Evolutionary conservation across 2,113 vertebrate genomes (phyloP).

Genomic region (Struthidea cinerea): DNA sequence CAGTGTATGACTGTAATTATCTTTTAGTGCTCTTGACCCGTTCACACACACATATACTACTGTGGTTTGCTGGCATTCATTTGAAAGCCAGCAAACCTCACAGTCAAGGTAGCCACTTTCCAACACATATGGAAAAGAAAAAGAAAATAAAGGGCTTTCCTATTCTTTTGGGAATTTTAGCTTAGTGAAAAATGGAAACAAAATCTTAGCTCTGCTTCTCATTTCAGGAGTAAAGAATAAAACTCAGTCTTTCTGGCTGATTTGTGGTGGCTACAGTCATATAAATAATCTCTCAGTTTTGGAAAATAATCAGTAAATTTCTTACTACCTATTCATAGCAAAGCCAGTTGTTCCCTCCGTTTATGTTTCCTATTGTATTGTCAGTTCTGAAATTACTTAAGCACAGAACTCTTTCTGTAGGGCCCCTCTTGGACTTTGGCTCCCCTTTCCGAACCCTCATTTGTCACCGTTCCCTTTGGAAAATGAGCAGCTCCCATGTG

Average conservation of each 20-base stretch:
- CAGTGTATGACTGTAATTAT: not conserved
- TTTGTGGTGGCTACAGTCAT: not conserved
- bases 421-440: not conserved
- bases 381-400: not conserved
- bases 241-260: not conserved
- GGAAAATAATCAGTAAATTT: not conserved
- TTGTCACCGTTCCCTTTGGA: accelerated
- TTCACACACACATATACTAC: not conserved
- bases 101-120: not conserved
- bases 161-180: not conserved
- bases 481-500: not conserved
- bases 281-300: not conserved
- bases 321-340: not conserved
- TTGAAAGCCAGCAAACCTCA: not conserved
- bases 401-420: not conserved
- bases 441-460: not conserved
- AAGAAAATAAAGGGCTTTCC: not conserved
- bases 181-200: not conserved
- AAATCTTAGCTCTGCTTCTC: not conserved
- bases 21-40: not conserved
- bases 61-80: not conserved
- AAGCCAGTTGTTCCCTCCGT: not conserved
- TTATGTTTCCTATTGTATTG: not conserved
- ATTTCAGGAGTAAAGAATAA: not conserved
- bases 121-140: not conserved